Base-by-base conservation (phyloP, 2,888 invertebrate species). In the Latrodectus hesperus region DNA sequence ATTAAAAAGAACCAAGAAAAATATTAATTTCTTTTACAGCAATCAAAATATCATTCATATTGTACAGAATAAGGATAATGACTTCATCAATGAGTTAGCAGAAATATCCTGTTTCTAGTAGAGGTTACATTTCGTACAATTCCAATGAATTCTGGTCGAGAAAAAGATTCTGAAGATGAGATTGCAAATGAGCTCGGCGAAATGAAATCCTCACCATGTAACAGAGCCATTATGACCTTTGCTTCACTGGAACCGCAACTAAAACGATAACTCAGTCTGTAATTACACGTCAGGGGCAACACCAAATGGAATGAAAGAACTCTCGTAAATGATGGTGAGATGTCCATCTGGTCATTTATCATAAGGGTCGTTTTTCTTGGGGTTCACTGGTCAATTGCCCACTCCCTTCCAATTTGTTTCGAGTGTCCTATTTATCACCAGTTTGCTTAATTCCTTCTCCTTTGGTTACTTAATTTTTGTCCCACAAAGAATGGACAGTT, bases 361-460 rank as follows among this genome's bases (percentile, higher is more conserved):
- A 81, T 17, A 14, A 74, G 65, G 73, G 81, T 81, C 67, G 72
- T 71, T 80, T 72, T 64, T 22, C 22, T 8, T 51, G 80, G 80
- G 78, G 73, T 79, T 79, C 79, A 79, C 73, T 81, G 76, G 83
- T 76, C 77, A 77, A 26, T 72, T 72, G 67, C 73, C 68, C 73
- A 78, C 78, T 84, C 72, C 76, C 76, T 64, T 76, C 75, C 38
- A 65, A 73, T 78, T 78, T 73, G 73, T 78, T 84, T 76, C 75
- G 52, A 72, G 60, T 81, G 81, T 81, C 86, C 81, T 76, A 81
- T 76, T 77, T 86, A 80, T 86, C 86, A 76, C 86, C 81, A 81
- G 76, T 86, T 86, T 81, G 52, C 65, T 81, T 86, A 86, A 86
- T 81, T 55, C 72, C 67, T 73, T 75, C 26, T 64, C 72, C 51